Conservation (phyloP, 2,113 vertebrate species). For the Pseudorectes ferrugineus region DNA sequence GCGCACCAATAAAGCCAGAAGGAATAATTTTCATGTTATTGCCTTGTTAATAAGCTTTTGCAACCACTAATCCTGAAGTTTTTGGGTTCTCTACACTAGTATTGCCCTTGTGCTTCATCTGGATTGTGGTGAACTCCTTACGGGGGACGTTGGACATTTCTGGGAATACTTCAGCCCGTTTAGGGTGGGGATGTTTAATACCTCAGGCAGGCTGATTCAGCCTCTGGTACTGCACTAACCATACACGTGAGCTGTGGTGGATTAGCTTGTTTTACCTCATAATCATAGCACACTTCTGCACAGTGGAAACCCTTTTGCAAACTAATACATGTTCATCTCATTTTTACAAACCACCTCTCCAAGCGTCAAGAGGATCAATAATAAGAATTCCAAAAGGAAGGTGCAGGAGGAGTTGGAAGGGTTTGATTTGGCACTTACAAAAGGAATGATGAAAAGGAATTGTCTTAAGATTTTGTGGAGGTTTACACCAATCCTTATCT, state of each 20-base stretch:
- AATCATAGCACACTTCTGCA: neutral
- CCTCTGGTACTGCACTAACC: neutral
- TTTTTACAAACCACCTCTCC: neutral
- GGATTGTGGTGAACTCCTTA: neutral
- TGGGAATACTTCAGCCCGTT: neutral
- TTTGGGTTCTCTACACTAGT: neutral
- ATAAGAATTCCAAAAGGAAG: neutral
- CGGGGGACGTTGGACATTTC: neutral
- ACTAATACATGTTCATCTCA: neutral
- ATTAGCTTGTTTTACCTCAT: neutral
- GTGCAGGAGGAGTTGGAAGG: neutral
- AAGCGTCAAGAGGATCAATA: neutral
- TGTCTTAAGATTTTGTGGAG: neutral
- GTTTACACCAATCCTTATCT: neutral
- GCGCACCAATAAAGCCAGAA: constrained; percentile 54
- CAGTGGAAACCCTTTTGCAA: neutral
- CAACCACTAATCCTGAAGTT: neutral
- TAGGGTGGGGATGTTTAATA: neutral
- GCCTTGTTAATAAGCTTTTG: constrained; percentile 51
- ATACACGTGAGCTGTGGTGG: neutral
- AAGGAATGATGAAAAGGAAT: neutral
- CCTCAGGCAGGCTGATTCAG: neutral
- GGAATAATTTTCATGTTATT: constrained; percentile 19
- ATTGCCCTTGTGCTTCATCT: neutral
- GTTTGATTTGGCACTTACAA: neutral